Conservation (phyloP, 2,888 invertebrate species). For the Chesias legatella region DNA sequence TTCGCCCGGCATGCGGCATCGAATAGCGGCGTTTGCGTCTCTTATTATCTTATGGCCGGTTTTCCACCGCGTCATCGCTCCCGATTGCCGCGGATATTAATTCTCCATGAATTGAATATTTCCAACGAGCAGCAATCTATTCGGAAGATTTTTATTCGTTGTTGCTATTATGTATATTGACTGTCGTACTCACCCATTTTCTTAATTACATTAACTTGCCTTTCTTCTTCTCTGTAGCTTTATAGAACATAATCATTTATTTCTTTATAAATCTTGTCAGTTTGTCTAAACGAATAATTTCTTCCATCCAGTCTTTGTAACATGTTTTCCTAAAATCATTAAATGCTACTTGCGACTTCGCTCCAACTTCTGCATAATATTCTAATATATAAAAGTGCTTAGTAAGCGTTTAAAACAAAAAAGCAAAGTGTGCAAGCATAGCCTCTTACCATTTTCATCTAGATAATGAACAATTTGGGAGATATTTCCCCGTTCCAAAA, state of each 20-base stretch:
- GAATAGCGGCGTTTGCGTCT: conserved; percentile 22
- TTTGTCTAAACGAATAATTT: no score
- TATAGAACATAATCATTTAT: no score
- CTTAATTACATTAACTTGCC: no score
- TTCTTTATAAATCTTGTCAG: no score
- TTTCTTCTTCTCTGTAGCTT: no score
- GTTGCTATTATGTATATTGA: conserved; percentile 2
- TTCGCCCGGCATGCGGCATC: conserved; percentile 16
- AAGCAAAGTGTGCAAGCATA: conserved; percentile 16
- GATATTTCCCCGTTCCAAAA: conserved; percentile 50
- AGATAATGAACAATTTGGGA: conserved; percentile 41
- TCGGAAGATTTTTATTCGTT: background rate
- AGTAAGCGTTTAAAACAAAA: conserved; percentile 13
- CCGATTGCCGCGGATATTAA: conserved; percentile 38
- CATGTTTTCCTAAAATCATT: background rate
- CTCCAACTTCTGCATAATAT: background rate
- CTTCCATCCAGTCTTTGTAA: no score
- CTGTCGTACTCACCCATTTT: background rate
- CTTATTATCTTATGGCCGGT: conserved; percentile 24
- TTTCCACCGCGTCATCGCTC: conserved; percentile 41
- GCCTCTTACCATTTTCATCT: conserved; percentile 27
- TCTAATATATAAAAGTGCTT: conserved; percentile 1
- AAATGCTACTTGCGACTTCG: background rate
- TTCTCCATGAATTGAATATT: conserved; percentile 30
- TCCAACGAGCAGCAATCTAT: conserved; percentile 8